These are phyloP conservation scores for Oxystoma pomonae DNA, from an alignment of 2,888 invertebrate species.

Conservation along the genomic window DNA sequence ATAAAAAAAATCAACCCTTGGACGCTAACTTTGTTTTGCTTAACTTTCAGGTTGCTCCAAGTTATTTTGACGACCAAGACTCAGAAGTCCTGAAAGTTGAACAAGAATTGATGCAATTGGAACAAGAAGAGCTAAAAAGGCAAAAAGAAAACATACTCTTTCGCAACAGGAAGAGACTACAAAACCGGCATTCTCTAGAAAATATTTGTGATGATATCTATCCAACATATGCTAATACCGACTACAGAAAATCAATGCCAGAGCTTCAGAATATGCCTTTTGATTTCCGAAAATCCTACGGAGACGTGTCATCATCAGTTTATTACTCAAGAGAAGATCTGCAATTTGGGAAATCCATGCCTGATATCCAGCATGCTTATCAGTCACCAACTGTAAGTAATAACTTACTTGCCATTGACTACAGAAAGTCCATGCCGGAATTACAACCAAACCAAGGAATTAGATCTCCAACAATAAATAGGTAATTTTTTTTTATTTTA, in stretches of 20 bases:
- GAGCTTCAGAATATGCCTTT: constrained; percentile 38
- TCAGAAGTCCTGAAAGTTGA: constrained; percentile 66
- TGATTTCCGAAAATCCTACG: constrained; percentile 33
- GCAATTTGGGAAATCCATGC: constrained; percentile 41
- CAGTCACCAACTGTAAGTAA: constrained; percentile 29
- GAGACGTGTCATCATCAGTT: constrained; percentile 31
- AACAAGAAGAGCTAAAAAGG: constrained; percentile 72
- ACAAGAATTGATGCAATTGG: constrained; percentile 70
- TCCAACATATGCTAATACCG: constrained; percentile 30
- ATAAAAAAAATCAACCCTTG: too few relatives aligned
- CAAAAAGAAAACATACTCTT: constrained; percentile 68
- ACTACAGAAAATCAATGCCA: constrained; percentile 45
- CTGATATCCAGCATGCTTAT: constrained; percentile 41
- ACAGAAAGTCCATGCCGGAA: constrained; percentile 44
- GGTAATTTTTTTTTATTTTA: too few relatives aligned
- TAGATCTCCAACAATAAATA: too few relatives aligned
- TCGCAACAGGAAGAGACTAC: constrained; percentile 47
- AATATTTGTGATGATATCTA: constrained; percentile 42
- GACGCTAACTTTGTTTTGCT: too few relatives aligned
- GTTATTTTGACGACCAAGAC: constrained; percentile 42
- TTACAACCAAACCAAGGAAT: too few relatives aligned
- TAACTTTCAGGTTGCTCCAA: constrained; percentile 31
- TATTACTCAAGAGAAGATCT: constrained; percentile 29
- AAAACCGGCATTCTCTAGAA: constrained; percentile 42
- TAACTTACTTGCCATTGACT: constrained; percentile 27